Evolutionary conservation across 2,797 vertebrate species (phyloP).

Genomic region (Alcedo atthis): DNA sequence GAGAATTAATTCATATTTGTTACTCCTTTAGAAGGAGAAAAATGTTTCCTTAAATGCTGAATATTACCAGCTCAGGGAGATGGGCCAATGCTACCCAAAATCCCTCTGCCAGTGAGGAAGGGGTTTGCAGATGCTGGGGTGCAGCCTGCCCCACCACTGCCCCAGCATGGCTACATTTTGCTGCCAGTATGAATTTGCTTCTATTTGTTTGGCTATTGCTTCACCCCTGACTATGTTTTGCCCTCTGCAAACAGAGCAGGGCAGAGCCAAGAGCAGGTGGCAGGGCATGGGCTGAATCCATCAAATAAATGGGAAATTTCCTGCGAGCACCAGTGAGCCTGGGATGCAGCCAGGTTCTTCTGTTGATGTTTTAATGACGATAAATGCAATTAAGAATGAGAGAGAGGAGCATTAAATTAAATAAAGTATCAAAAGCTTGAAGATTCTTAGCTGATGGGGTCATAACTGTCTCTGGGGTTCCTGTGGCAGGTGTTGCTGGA

Average conservation of each 20-base stretch:
- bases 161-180: background rate
- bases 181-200: background rate
- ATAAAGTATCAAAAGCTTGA: constrained; percentile 8
- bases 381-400: constrained; percentile 50
- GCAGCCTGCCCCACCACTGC: background rate
- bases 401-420: constrained; percentile 40
- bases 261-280: constrained; percentile 56
- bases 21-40: background rate
- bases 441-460: background rate
- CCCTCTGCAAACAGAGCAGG: constrained; percentile 13
- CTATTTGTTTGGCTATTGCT: background rate
- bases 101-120: accelerated
- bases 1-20: constrained; percentile 6
- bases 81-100: background rate
- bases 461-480: background rate
- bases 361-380: constrained; percentile 58
- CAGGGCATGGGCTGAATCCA: background rate
- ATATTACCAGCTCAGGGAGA: background rate
- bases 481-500: background rate
- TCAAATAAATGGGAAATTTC: constrained; percentile 47
- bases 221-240: background rate
- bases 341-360: constrained; percentile 48
- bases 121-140: background rate
- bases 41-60: background rate
- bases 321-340: constrained; percentile 25